These are phyloP conservation scores for Genyomyrus donnyi DNA, from an alignment of 2,113 vertebrate species.

Conservation along the genomic window DNA sequence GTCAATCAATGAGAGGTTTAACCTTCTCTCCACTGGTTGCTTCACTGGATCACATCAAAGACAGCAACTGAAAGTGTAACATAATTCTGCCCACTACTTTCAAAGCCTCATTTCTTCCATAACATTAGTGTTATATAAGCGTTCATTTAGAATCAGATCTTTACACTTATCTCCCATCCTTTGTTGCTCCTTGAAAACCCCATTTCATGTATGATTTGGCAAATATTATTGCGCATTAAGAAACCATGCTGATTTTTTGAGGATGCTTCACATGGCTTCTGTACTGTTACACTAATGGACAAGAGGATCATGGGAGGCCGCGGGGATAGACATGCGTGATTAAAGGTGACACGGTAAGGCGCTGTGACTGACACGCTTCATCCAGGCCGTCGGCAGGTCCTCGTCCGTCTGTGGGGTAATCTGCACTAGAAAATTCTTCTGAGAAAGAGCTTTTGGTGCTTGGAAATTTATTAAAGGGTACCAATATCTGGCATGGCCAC, in stretches of 20 bases:
- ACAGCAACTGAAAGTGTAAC: neutral
- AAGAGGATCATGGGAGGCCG: slow-evolving; percentile 9
- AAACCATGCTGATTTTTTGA: neutral
- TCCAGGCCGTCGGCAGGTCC: neutral
- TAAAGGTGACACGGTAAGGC: neutral
- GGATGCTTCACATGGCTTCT: neutral
- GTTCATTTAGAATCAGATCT: neutral
- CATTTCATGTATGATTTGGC: neutral
- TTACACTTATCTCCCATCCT: neutral
- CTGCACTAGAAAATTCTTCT: slow-evolving; percentile 8
- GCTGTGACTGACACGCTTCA: neutral
- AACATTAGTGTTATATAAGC: neutral
- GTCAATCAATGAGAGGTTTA: neutral
- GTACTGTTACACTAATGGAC: neutral
- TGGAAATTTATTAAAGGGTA: neutral
- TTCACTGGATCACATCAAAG: neutral
- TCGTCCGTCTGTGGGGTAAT: neutral
- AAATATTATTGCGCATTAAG: neutral
- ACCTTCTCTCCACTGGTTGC: neutral
- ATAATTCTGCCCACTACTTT: neutral
- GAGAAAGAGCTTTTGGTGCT: neutral
- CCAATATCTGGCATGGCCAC: neutral
- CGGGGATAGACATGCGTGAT: neutral
- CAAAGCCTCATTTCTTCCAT: neutral
- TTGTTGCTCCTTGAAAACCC: neutral